Percentiles rank a stretch among this genome's conserved stretches.
Evolutionary conservation across 2,888 invertebrate genomes (phyloP).

Genomic region (Pseudolycoriella hygida): DNA sequence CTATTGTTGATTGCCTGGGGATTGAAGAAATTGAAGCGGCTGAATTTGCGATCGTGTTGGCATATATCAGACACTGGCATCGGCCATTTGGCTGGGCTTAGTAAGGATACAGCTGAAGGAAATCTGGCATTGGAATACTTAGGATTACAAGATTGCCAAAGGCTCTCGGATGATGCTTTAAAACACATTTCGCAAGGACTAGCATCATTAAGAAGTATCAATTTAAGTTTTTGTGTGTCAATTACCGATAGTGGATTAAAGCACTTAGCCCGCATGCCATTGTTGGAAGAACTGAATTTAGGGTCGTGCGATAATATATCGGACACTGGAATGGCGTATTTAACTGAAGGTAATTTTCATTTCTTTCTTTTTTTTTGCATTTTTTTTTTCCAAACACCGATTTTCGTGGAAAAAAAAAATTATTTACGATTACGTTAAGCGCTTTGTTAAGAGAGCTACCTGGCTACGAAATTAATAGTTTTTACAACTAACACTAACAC

Average conservation of each 20-base stretch:
- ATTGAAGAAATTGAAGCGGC: constrained; percentile 58
- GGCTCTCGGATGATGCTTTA: constrained; percentile 79
- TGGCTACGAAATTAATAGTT: no score
- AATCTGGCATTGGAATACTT: constrained; percentile 66
- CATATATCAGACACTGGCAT: constrained; percentile 83
- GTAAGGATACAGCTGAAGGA: constrained; percentile 41
- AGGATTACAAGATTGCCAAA: constrained; percentile 87
- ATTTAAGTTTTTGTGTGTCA: constrained; percentile 85
- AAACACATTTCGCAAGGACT: constrained; percentile 71
- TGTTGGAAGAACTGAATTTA: constrained; percentile 70
- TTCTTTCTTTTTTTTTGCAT: no score
- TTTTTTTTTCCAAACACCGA: no score
- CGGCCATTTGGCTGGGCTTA: constrained; percentile 64
- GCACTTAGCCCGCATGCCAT: constrained; percentile 69
- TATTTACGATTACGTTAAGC: no score
- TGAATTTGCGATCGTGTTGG: constrained; percentile 86
- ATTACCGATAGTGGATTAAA: constrained; percentile 86
- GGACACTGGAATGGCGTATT: constrained; percentile 78
- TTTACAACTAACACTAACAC: no score
- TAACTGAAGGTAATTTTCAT: constrained; percentile 74
- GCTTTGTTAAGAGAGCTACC: no score
- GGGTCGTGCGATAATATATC: constrained; percentile 88
- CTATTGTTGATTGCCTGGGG: constrained; percentile 76
- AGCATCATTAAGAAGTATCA: constrained; percentile 64
- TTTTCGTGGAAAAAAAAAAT: no score